phyloP scores from a whole-genome alignment of 2,113 vertebrate genomes.

The Cranoglanis bouderius region DNA sequence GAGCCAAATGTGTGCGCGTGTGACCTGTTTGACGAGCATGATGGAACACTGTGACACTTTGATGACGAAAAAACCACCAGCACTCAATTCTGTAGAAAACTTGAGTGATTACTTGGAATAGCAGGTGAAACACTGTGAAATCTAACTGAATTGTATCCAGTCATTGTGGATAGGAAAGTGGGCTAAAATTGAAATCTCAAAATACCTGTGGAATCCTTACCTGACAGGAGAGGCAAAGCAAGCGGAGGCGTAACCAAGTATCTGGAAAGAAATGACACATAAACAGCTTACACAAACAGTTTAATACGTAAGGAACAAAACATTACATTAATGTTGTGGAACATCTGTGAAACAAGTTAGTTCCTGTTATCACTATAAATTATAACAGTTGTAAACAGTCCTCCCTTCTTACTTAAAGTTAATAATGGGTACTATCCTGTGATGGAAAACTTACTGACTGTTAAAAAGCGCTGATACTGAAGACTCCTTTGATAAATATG shows the following conservation, averaged over 20 bases:
- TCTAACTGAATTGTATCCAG: background rate
- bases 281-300: background rate
- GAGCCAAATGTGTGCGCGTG: background rate
- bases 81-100: background rate
- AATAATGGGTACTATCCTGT: background rate
- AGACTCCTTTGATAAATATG: background rate
- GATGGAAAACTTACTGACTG: background rate
- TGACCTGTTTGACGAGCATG: background rate
- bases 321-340: background rate
- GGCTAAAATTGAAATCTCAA: background rate
- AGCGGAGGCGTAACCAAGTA: background rate
- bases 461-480: background rate
- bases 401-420: background rate
- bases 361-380: background rate
- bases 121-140: background rate
- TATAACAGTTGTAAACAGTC: background rate
- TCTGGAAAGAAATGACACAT: background rate
- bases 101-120: background rate
- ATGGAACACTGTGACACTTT: background rate
- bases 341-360: background rate
- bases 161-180: background rate
- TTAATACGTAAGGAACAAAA: background rate
- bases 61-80: background rate
- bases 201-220: background rate
- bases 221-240: background rate